These are phyloP conservation scores for Allobates femoralis DNA, from an alignment of 2,797 vertebrate species.

Conservation along the genomic window DNA sequence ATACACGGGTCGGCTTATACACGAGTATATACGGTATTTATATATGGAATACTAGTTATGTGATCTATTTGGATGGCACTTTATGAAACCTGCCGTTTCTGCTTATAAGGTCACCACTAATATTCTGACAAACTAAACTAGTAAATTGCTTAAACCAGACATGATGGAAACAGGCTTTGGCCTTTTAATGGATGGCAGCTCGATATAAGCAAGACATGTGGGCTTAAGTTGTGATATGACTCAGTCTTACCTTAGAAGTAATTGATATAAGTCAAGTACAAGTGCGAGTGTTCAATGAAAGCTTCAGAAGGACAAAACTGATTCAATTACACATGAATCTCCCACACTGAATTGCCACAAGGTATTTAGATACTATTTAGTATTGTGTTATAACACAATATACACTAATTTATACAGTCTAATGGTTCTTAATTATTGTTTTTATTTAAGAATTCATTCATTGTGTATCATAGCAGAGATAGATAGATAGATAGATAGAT, in stretches of 20 bases:
- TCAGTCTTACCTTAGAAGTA: slow-evolving; percentile 13
- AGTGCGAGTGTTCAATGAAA: slow-evolving; percentile 5
- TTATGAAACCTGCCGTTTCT: slow-evolving; percentile 20
- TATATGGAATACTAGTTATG: not conserved
- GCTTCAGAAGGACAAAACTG: slow-evolving; percentile 4
- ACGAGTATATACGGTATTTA: too few species aligned
- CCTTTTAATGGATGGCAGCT: not conserved
- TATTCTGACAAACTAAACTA: slow-evolving; percentile 35
- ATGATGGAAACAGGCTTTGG: not conserved
- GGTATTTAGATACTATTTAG: slow-evolving; percentile 17
- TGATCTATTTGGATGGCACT: not conserved
- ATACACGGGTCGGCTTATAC: too few species aligned
- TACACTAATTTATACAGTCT: too few species aligned
- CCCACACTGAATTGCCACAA: not conserved
- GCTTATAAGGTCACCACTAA: slow-evolving; percentile 18
- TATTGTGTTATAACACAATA: not conserved
- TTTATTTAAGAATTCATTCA: not conserved
- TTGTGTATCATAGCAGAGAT: too few species aligned
- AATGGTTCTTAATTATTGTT: not conserved
- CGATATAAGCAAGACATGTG: slow-evolving; percentile 35
- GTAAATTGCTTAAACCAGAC: not conserved
- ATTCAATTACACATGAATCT: slow-evolving; percentile 9
- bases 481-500: not conserved
- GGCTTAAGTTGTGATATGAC: slow-evolving; percentile 31
- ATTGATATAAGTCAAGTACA: slow-evolving; percentile 2